A percentile compares a stretch with the other conserved stretches of the same genome.
Conservation (phyloP, 2,888 invertebrate species). For the Pyrgus malvae region DNA sequence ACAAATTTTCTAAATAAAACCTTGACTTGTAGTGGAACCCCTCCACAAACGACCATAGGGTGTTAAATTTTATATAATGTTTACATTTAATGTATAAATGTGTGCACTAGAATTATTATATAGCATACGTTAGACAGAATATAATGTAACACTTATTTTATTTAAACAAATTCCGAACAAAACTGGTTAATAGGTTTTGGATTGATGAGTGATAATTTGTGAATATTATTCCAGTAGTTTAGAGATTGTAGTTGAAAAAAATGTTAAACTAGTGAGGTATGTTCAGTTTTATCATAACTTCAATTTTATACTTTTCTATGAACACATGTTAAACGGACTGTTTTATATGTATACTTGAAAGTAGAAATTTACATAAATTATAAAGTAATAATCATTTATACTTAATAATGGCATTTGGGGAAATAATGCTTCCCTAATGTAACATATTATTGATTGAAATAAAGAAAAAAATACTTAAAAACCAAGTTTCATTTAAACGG, state of each 20-base stretch:
- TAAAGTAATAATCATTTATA: constrained; percentile 44
- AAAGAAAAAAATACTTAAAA: constrained; percentile 23
- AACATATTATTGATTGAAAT: constrained; percentile 36
- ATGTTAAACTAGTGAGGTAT: constrained; percentile 48
- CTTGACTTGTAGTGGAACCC: not conserved
- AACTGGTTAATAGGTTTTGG: not conserved
- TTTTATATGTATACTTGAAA: constrained; percentile 60
- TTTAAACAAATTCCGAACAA: not conserved
- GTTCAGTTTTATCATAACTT: constrained; percentile 47
- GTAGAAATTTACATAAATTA: constrained; percentile 50
- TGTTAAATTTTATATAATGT: constrained; percentile 17
- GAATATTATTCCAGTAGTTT: constrained; percentile 35
- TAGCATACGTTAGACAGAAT: not conserved
- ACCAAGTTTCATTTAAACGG: constrained; percentile 31
- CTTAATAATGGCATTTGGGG: constrained; percentile 56
- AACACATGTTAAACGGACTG: constrained; percentile 62
- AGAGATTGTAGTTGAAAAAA: constrained; percentile 36
- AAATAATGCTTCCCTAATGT: constrained; percentile 57
- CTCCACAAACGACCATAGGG: constrained; percentile 15
- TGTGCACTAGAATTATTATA: constrained; percentile 5
- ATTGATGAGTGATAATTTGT: constrained; percentile 17
- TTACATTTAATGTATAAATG: constrained; percentile 5
- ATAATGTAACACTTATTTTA: not conserved
- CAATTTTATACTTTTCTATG: constrained; percentile 76
- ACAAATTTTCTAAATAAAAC: constrained; percentile 15